phyloP scores from a whole-genome alignment of 2,888 invertebrate species.

The Sepiola atlantica region DNA sequence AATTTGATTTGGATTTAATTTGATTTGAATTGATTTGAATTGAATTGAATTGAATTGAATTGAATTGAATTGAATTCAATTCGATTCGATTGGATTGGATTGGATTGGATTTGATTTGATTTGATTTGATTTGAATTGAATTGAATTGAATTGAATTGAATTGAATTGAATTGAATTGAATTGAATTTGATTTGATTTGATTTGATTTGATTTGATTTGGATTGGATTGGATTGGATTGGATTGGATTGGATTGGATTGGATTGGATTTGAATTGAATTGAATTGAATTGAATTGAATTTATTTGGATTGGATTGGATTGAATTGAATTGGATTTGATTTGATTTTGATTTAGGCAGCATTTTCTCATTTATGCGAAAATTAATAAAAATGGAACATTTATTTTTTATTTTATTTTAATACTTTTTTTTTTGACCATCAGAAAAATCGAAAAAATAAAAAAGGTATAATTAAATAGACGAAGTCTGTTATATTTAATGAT shows the following conservation, averaged over 20 bases:
- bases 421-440: too few relatives aligned
- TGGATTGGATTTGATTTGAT: neutral
- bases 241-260: neutral
- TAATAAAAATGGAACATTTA: too few relatives aligned
- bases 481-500: too few relatives aligned
- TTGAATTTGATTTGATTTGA: neutral
- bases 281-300: neutral
- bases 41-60: neutral
- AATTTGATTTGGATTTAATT: too few relatives aligned
- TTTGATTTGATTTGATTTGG: neutral
- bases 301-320: neutral
- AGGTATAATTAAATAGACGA: too few relatives aligned
- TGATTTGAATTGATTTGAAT: too few relatives aligned
- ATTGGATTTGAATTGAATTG: neutral
- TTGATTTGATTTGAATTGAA: neutral
- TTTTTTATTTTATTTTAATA: too few relatives aligned
- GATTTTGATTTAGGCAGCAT: too few relatives aligned
- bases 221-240: neutral
- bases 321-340: neutral
- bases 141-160: neutral
- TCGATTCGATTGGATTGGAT: neutral
- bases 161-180: neutral
- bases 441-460: too few relatives aligned
- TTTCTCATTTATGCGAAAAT: too few relatives aligned
- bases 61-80: neutral